Conservation (phyloP, 2,797 vertebrate species). For the Florisuga fusca region DNA sequence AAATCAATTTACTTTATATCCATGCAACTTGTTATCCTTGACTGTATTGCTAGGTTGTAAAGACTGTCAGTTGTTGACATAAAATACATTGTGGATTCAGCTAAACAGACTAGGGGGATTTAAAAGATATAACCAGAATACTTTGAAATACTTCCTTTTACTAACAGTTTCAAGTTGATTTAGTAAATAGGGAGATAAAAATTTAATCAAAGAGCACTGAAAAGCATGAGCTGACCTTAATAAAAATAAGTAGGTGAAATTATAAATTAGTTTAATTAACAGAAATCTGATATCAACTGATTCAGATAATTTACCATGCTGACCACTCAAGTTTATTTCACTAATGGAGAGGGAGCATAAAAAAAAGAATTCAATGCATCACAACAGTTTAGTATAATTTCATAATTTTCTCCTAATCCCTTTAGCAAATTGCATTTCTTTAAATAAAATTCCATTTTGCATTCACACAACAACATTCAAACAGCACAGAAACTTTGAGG, state of each 20-base stretch:
- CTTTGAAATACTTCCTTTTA: constrained; percentile 31
- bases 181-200: constrained; percentile 58
- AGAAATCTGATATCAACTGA: constrained; percentile 58
- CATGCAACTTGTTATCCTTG: constrained; percentile 16
- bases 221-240: constrained; percentile 62
- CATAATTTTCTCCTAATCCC: constrained; percentile 19
- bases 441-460: constrained; percentile 51
- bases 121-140: constrained; percentile 56
- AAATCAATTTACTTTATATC: constrained; percentile 13
- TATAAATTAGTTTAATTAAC: constrained; percentile 73
- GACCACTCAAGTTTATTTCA: constrained; percentile 63
- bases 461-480: constrained; percentile 45
- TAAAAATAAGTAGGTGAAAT: constrained; percentile 67
- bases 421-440: constrained; percentile 45
- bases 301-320: constrained; percentile 54
- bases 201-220: constrained; percentile 55
- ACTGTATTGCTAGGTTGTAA: constrained; percentile 17
- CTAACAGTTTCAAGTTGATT: constrained; percentile 42
- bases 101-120: constrained; percentile 62
- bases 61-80: constrained; percentile 45
- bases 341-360: constrained; percentile 38
- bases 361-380: background rate
- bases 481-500: constrained; percentile 38
- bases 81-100: constrained; percentile 32
- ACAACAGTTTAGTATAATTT: constrained; percentile 1